phyloP scores from a whole-genome alignment of 2,888 invertebrate species.

The Subacronicta megacephala region DNA sequence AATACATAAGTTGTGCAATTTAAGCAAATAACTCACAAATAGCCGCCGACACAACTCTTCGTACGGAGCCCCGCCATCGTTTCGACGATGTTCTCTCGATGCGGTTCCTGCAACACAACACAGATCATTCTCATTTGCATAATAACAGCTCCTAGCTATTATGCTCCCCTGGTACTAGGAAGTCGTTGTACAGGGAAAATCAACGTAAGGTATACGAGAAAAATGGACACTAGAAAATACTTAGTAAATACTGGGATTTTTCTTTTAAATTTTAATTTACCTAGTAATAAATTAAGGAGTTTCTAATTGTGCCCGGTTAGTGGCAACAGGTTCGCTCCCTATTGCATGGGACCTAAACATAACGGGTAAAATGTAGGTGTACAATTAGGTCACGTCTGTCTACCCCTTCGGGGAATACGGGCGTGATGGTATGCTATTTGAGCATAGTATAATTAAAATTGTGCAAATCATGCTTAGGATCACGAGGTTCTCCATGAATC shows the following conservation, averaged over 20 bases:
- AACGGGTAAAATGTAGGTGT: too few relatives aligned
- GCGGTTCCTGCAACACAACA: slow-evolving; percentile 76
- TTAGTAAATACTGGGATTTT: too few relatives aligned
- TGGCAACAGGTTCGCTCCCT: too few relatives aligned
- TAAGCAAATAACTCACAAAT: slow-evolving; percentile 72
- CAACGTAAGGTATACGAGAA: slow-evolving; percentile 23
- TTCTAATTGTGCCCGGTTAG: too few relatives aligned
- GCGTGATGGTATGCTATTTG: neutral
- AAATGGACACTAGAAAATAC: too few relatives aligned
- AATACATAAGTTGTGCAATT: too few relatives aligned
- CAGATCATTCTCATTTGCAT: slow-evolving; percentile 44
- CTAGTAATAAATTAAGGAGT: neutral
- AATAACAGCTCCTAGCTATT: slow-evolving; percentile 31
- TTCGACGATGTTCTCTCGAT: slow-evolving; percentile 83
- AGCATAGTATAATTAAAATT: slow-evolving; percentile 1
- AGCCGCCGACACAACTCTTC: slow-evolving; percentile 77
- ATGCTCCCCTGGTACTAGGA: slow-evolving; percentile 35
- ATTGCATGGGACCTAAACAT: too few relatives aligned
- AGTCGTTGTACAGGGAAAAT: slow-evolving; percentile 31
- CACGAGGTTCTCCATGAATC: slow-evolving; percentile 18
- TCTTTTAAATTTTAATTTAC: too few relatives aligned
- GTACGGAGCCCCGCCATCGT: slow-evolving; percentile 82
- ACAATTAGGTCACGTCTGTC: too few relatives aligned
- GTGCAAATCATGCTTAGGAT: slow-evolving; percentile 25
- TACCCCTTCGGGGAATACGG: too few relatives aligned